Conservation (phyloP, 2,797 vertebrate genomes). For the Calcarius lapponicus region DNA sequence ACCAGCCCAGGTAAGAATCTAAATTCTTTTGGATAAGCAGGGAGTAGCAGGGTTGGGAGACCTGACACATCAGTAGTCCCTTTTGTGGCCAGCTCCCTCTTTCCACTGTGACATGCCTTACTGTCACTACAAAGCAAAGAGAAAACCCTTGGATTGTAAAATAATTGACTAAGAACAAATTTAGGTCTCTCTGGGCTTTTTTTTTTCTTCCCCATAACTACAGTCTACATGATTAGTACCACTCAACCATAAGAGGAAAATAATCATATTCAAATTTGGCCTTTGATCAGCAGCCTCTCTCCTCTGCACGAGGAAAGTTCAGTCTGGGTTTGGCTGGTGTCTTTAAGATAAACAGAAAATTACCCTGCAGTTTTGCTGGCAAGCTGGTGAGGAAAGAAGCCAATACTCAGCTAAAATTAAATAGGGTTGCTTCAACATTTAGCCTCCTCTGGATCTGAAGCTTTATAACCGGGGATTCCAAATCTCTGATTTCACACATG, state of each 20-base stretch:
- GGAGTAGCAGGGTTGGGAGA: not conserved
- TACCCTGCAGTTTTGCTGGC: constrained; percentile 2
- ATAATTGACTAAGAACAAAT: not conserved
- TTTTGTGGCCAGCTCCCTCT: not conserved
- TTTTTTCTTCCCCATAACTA: not conserved
- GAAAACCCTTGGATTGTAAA: not conserved
- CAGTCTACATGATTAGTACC: not conserved
- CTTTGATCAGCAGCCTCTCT: not conserved
- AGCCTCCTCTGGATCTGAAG: not conserved
- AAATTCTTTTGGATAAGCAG: not conserved
- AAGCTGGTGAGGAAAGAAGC: constrained; percentile 1
- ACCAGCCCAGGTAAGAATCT: not conserved
- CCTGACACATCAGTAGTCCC: not conserved
- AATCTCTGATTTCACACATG: not conserved
- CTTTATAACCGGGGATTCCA: not conserved
- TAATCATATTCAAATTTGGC: not conserved
- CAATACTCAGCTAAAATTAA: constrained; percentile 17
- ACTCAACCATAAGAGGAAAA: not conserved
- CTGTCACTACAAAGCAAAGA: not conserved
- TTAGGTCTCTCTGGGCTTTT: not conserved
- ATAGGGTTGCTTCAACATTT: not conserved
- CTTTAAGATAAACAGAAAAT: constrained; percentile 39
- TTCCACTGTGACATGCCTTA: not conserved
- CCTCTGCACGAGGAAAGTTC: not conserved
- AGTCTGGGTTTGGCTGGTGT: not conserved